Evolutionary conservation across 2,888 invertebrate species (phyloP).

Genomic region (Euspilapteryx auroguttella): DNA sequence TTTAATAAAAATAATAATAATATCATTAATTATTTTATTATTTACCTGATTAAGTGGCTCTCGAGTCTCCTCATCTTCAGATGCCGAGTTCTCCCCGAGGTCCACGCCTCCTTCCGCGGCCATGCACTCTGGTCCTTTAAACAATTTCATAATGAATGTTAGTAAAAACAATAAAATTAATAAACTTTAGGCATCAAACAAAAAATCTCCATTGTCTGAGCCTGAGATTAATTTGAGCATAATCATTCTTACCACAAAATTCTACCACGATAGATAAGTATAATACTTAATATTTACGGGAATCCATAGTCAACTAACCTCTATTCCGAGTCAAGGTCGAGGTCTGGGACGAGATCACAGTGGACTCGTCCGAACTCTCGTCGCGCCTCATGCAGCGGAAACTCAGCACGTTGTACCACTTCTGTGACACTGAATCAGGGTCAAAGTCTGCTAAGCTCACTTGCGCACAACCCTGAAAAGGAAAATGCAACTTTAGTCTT

Average conservation of each 20-base stretch:
- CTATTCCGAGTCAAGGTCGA: constrained; percentile 93
- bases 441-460: constrained; percentile 95
- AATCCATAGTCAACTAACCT: no score
- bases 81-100: constrained; percentile 61
- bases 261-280: no score
- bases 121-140: constrained; percentile 59
- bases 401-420: constrained; percentile 95
- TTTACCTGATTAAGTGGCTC: constrained; percentile 56
- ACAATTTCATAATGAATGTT: no score
- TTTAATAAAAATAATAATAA: no score
- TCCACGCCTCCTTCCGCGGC: constrained; percentile 50
- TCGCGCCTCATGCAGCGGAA: constrained; percentile 64
- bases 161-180: no score
- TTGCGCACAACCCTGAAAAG: constrained; percentile 86
- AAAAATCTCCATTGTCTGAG: no score
- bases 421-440: constrained; percentile 74
- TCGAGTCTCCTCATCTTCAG: constrained; percentile 62
- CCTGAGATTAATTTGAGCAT: no score
- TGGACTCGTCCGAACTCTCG: constrained; percentile 95
- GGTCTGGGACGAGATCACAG: constrained; percentile 94
- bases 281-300: no score
- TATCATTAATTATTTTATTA: no score
- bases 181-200: no score
- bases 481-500: constrained; percentile 9
- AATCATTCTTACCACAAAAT: no score